Conservation (phyloP, 2,113 vertebrate genomes). For the Pao palembangensis region DNA sequence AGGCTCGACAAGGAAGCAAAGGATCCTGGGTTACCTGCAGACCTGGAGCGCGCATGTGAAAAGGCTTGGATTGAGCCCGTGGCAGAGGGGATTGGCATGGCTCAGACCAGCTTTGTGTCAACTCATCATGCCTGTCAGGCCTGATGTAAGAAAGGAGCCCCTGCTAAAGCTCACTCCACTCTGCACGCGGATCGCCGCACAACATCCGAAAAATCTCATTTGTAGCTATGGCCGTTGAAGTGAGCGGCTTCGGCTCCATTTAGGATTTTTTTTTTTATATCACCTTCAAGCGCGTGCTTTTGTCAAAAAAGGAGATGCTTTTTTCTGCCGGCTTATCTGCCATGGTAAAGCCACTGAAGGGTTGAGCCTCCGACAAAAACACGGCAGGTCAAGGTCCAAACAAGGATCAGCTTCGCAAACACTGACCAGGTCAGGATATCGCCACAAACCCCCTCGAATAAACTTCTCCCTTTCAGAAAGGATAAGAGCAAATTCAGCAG, state of each 20-base stretch:
- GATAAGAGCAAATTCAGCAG: conserved; percentile 62
- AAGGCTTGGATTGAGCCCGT: conserved; percentile 68
- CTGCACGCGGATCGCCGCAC: conserved; percentile 76
- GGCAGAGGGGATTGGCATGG: conserved; percentile 71
- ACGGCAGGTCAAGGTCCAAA: conserved; percentile 77
- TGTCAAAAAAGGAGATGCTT: conserved; percentile 69
- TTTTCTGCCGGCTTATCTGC: conserved; percentile 80
- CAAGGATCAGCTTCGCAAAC: conserved; percentile 82
- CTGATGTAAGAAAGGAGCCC: conserved; percentile 75
- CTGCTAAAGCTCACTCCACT: conserved; percentile 65
- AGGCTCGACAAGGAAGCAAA: conserved; percentile 57
- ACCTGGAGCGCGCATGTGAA: conserved; percentile 67
- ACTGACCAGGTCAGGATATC: conserved; percentile 73
- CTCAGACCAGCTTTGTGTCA: conserved; percentile 73
- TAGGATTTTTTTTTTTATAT: conserved; percentile 74
- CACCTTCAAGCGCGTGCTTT: conserved; percentile 69
- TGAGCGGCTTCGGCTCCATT: conserved; percentile 72
- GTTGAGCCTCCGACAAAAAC: conserved; percentile 82
- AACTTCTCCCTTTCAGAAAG: conserved; percentile 61
- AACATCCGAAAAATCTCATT: conserved; percentile 79
- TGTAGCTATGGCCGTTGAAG: conserved; percentile 80
- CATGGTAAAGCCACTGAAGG: conserved; percentile 84
- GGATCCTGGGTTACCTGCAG: conserved; percentile 68
- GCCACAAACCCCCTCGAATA: conserved; percentile 65
- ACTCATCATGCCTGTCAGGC: conserved; percentile 84